Conservation (phyloP, 2,113 vertebrate species). For the Phyllostomus discolor region DNA sequence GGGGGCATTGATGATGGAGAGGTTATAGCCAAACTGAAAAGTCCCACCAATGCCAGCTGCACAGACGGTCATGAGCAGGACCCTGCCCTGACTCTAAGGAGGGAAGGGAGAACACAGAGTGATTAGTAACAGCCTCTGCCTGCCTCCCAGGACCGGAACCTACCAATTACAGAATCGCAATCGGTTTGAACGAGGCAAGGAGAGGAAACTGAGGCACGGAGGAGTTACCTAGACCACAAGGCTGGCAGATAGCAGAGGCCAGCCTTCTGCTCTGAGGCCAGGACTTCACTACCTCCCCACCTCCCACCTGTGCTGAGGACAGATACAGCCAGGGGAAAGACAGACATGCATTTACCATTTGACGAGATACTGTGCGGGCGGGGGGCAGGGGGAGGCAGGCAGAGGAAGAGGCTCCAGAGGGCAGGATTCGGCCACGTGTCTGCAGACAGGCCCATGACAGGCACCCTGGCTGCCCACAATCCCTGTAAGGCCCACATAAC, state of each 20-base stretch:
- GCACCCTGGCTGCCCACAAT: background rate
- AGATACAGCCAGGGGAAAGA: background rate
- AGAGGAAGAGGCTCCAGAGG: background rate
- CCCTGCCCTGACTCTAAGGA: constrained; percentile 78
- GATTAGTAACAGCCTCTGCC: background rate
- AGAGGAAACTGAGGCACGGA: background rate
- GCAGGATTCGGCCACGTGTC: background rate
- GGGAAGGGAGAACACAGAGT: background rate
- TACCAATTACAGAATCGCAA: background rate
- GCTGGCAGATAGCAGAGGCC: no score
- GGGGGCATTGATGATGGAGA: constrained; percentile 92
- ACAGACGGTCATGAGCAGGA: constrained; percentile 86
- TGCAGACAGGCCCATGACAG: background rate
- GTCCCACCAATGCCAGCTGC: constrained; percentile 91
- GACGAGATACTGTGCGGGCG: background rate
- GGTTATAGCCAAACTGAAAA: constrained; percentile 94
- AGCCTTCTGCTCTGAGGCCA: background rate
- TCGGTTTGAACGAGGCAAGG: background rate
- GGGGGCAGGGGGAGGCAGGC: background rate
- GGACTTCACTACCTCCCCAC: background rate
- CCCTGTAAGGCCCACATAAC: background rate
- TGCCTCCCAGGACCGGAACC: background rate
- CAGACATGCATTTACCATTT: background rate
- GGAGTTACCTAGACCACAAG: background rate
- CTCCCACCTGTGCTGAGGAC: background rate